Percentiles rank a stretch among this genome's conserved stretches.
These are phyloP conservation scores for Eleginops maclovinus DNA, from an alignment of 2,113 vertebrate species.

Conservation along the genomic window DNA sequence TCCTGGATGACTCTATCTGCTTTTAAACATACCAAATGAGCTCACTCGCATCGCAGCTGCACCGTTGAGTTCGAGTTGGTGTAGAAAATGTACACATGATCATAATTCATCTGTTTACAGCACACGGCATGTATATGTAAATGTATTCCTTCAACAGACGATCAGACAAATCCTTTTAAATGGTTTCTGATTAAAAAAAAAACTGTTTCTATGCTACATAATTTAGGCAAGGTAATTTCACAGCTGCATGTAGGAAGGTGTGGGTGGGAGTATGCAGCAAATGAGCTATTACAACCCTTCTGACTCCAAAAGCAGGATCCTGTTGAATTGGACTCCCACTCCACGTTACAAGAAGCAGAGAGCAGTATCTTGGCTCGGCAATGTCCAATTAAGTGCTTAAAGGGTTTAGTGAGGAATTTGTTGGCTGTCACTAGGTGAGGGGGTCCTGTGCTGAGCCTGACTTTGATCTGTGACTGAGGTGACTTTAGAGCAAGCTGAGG, in stretches of 20 bases:
- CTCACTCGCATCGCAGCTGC: slow-evolving; percentile 62
- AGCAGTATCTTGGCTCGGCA: slow-evolving; percentile 53
- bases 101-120: slow-evolving; percentile 15
- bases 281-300: slow-evolving; percentile 28
- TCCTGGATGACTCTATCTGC: slow-evolving; percentile 66
- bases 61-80: slow-evolving; percentile 33
- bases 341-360: slow-evolving; percentile 56
- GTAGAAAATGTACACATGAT: background rate
- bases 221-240: slow-evolving; percentile 1
- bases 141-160: no score
- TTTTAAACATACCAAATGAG: slow-evolving; percentile 58
- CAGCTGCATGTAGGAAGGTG: background rate
- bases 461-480: slow-evolving; percentile 78
- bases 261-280: slow-evolving; percentile 10
- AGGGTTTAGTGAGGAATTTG: slow-evolving; percentile 77
- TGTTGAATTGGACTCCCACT: slow-evolving; percentile 37
- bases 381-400: slow-evolving; percentile 79
- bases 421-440: slow-evolving; percentile 78
- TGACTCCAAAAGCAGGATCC: slow-evolving; percentile 27
- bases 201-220: background rate
- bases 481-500: slow-evolving; percentile 49
- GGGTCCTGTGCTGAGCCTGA: slow-evolving; percentile 57
- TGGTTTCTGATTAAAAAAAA: slow-evolving; percentile 22
- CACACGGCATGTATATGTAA: background rate
- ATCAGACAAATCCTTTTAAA: no score